Percentiles rank a stretch among this genome's conserved stretches.
Evolutionary conservation across 2,888 invertebrate species (phyloP).

Genomic region (Aphidius colemani): DNA sequence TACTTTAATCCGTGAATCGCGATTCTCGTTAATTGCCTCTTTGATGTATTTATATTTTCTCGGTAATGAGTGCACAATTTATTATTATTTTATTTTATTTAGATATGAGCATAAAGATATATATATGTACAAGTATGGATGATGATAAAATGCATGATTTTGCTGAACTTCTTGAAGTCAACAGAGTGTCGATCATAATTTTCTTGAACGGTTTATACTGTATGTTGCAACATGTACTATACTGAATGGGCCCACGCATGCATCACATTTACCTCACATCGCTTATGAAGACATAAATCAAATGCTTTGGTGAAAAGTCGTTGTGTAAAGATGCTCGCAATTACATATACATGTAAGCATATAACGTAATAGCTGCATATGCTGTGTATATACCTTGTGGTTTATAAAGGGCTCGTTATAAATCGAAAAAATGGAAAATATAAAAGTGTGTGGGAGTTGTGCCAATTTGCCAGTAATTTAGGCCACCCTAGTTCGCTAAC

Average conservation of each 20-base stretch:
- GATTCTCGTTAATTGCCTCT: conserved; percentile 7
- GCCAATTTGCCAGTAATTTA: conserved; percentile 56
- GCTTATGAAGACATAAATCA: conserved; percentile 59
- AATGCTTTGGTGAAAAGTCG: conserved; percentile 51
- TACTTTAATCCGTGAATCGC: conserved; percentile 14
- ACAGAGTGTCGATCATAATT: conserved; percentile 21
- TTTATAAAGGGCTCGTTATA: conserved; percentile 49
- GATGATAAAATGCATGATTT: not conserved
- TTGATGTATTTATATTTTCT: not conserved
- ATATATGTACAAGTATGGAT: no score
- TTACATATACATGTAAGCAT: conserved; percentile 54
- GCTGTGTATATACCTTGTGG: conserved; percentile 3
- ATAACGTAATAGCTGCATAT: conserved; percentile 51
- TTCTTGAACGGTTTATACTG: conserved; percentile 7
- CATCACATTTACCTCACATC: conserved; percentile 34
- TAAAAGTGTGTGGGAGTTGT: conserved; percentile 50
- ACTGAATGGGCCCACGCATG: conserved; percentile 36
- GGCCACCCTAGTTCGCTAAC: conserved; percentile 50
- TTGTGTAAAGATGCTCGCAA: conserved; percentile 51
- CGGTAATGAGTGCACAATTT: conserved; percentile 15
- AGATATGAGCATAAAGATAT: no score
- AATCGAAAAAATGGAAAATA: conserved; percentile 9
- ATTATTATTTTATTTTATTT: not conserved
- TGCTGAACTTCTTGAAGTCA: not conserved
- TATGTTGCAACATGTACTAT: not conserved